Base-by-base conservation (phyloP, 1,140 invertebrate species). In the Ruditapes philippinarum region DNA sequence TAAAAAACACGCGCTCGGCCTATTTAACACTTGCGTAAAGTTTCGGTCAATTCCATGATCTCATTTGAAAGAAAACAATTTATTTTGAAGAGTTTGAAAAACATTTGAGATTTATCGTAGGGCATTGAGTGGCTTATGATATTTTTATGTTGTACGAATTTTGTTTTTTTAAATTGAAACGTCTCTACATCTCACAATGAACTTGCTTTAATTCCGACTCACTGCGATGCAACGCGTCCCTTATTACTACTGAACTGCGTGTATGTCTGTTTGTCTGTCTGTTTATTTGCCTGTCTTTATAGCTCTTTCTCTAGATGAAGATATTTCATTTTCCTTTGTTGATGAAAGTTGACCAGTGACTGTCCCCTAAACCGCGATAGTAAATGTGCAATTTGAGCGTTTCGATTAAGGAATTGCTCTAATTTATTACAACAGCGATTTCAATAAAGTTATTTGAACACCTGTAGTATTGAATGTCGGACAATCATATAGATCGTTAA, bases 401-500 rank as follows among this genome's bases (percentile, higher is more conserved):
- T 25, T 28, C 25, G 4, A n/a, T 28, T 1, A 17, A 14, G 11
- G 19, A 14, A 54, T 2, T 4, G 51, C n/a, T 3, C 57, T 62
- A 28, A 62, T 62, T 62, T 28, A 62, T 62, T 28, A 62, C 3
- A 9, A 62, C 5, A 62, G 7, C 4, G 57, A 28, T 9, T 62
- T 70, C 28, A 70, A 38, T 38, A 70, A 70, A 36, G 11, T 28
- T 12, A 70, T 36, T 36, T n/a, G 65, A 70, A 70, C 65, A 70
- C 65, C 65, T 70, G 65, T 38, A 65, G 14, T n/a, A n/a, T n/a
- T n/a, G n/a, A 60, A 60, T n/a, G 57, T 5, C 57, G 57, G n/a
- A 9, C 9, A 36, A 9, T 19, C 28, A 65, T 65, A 65, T 14
- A 70, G 19, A 31, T 22, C 31, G 9, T 70, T 38, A 70, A 70